Percentiles rank a stretch among this genome's conserved stretches.
phyloP scores from a whole-genome alignment of 2,797 vertebrate species.

The Sebastes hubbsi region DNA sequence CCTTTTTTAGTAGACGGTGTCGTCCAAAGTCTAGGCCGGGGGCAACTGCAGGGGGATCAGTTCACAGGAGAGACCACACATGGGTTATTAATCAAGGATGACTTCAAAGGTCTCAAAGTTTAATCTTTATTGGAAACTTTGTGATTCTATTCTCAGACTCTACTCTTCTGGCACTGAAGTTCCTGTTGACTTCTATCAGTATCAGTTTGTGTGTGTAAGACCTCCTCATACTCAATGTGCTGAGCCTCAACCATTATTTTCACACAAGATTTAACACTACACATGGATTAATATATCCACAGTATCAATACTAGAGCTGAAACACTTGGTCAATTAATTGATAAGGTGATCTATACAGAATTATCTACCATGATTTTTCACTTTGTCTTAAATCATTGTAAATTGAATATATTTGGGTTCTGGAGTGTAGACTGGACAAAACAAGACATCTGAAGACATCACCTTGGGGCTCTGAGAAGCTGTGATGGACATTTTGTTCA shows the following conservation, averaged over 20 bases:
- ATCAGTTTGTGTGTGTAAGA: neutral
- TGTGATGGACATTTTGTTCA: neutral
- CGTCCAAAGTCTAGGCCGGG: slow-evolving; percentile 33
- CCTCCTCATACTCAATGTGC: neutral
- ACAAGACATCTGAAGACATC: neutral
- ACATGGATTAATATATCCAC: neutral
- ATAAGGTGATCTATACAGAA: neutral
- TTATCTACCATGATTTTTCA: neutral
- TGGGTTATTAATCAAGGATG: slow-evolving; percentile 56
- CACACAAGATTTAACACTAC: neutral
- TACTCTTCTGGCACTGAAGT: slow-evolving; percentile 21
- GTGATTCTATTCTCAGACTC: slow-evolving; percentile 5
- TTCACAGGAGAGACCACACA: slow-evolving; percentile 45
- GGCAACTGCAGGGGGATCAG: slow-evolving; percentile 50
- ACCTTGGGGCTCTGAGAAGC: neutral
- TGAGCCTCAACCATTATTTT: neutral
- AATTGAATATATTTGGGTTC: neutral
- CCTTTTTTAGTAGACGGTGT: slow-evolving; percentile 75
- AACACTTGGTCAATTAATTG: neutral
- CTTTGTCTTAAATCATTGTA: neutral
- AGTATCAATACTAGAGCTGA: neutral
- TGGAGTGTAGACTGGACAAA: neutral
- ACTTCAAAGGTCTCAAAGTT: slow-evolving; percentile 48
- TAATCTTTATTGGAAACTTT: slow-evolving; percentile 39
- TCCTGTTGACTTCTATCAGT: slow-evolving; percentile 12